These are phyloP conservation scores for Sitta europaea DNA, from an alignment of 2,113 vertebrate species.

Conservation along the genomic window DNA sequence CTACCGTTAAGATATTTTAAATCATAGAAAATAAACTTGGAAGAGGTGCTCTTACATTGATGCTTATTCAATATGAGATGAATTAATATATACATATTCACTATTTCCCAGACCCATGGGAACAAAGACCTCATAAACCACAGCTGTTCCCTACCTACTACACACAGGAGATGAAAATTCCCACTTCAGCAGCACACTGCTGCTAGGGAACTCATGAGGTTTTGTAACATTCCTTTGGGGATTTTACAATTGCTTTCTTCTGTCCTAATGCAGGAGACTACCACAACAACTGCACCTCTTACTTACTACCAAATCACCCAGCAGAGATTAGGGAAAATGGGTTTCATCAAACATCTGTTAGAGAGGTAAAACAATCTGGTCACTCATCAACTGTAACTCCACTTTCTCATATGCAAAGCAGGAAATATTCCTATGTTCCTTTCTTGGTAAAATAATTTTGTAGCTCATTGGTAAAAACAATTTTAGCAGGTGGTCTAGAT, in stretches of 20 bases:
- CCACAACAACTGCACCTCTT: neutral
- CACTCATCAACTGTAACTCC: neutral
- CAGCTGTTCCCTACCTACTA: neutral
- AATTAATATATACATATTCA: neutral
- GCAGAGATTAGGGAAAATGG: neutral
- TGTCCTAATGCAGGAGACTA: neutral
- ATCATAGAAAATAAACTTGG: neutral
- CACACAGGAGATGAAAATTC: neutral
- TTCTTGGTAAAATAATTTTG: neutral
- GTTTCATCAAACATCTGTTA: neutral
- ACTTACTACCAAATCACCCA: neutral
- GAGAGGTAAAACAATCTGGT: neutral
- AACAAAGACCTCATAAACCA: neutral
- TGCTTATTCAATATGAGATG: neutral
- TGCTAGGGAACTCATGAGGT: neutral
- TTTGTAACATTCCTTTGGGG: neutral
- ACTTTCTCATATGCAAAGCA: neutral
- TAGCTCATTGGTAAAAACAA: neutral
- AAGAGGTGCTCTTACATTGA: neutral
- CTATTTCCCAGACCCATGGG: neutral
- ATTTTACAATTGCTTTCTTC: neutral
- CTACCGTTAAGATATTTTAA: neutral
- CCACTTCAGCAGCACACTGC: neutral
- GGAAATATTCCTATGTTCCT: neutral
- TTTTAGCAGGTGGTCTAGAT: neutral